These are phyloP conservation scores for Tympanuchus pallidicinctus DNA, from an alignment of 2,113 vertebrate genomes.

Conservation along the genomic window DNA sequence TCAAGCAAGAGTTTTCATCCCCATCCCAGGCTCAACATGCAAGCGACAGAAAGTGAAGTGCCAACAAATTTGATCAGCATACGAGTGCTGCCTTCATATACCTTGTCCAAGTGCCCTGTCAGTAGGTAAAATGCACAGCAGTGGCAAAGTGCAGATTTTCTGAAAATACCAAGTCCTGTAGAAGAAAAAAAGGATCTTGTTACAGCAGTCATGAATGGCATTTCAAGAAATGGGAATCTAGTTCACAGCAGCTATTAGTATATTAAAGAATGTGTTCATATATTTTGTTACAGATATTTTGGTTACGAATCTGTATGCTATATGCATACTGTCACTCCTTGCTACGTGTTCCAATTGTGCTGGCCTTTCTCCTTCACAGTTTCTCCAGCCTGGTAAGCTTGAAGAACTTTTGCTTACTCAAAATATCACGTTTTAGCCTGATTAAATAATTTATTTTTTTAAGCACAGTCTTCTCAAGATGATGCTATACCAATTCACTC, in stretches of 20 bases:
- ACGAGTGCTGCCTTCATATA: background rate
- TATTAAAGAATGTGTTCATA: background rate
- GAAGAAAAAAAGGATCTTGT: background rate
- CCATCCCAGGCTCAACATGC: rapidly evolving
- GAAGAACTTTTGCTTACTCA: background rate
- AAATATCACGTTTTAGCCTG: background rate
- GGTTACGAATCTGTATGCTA: background rate
- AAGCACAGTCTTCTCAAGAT: background rate
- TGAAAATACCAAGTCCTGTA: background rate
- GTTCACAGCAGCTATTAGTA: background rate
- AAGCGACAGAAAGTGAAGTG: background rate
- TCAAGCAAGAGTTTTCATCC: background rate
- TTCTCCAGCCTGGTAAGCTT: background rate
- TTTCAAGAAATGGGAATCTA: background rate
- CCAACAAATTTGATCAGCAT: background rate
- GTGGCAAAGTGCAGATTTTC: background rate
- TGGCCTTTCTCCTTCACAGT: background rate
- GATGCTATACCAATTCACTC: background rate
- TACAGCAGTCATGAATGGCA: background rate
- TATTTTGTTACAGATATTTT: background rate
- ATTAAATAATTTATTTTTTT: background rate
- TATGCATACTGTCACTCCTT: background rate
- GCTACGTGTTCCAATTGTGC: background rate
- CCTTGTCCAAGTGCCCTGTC: background rate
- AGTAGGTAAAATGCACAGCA: background rate